These are phyloP conservation scores for Microchrysa polita DNA, from an alignment of 2,888 invertebrate genomes.

Conservation along the genomic window DNA sequence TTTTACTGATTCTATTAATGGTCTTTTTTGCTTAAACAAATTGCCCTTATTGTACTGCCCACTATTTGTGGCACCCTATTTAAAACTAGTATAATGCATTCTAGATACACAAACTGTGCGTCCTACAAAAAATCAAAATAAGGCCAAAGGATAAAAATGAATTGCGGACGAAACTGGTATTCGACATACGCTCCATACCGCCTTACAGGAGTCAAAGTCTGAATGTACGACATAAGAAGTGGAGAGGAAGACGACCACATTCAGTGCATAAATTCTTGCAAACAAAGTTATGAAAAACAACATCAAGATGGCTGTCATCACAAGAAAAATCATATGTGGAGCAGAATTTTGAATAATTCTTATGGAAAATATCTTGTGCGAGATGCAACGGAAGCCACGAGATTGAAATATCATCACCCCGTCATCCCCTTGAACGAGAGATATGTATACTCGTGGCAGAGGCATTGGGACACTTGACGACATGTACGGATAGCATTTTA, in stretches of 20 bases:
- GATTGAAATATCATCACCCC: slow-evolving; percentile 48
- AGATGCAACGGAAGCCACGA: slow-evolving; percentile 47
- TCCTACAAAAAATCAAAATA: not conserved
- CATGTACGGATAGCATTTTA: not conserved
- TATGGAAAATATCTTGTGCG: slow-evolving; percentile 42
- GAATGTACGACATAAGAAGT: not conserved
- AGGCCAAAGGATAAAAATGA: slow-evolving; percentile 19
- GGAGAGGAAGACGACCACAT: slow-evolving; percentile 27
- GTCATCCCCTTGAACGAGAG: slow-evolving; percentile 24
- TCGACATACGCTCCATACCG: not conserved
- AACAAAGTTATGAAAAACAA: slow-evolving; percentile 46
- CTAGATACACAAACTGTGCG: not conserved
- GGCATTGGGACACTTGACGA: slow-evolving; percentile 12
- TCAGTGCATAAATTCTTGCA: slow-evolving; percentile 44
- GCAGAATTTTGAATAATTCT: slow-evolving; percentile 47
- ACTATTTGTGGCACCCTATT: too few relatives aligned
- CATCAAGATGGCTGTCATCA: slow-evolving; percentile 47
- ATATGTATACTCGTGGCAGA: not conserved
- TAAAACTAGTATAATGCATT: too few relatives aligned
- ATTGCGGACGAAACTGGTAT: slow-evolving; percentile 14
- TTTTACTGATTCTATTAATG: too few relatives aligned
- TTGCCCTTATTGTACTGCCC: too few relatives aligned
- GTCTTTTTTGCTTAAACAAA: too few relatives aligned
- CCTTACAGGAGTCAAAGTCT: not conserved
- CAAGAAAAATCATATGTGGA: slow-evolving; percentile 46